Evolutionary conservation across 2,797 vertebrate genomes (phyloP), one percentile per base, ranked within the genome.

Genomic region (Lepus townsendii): DNA sequence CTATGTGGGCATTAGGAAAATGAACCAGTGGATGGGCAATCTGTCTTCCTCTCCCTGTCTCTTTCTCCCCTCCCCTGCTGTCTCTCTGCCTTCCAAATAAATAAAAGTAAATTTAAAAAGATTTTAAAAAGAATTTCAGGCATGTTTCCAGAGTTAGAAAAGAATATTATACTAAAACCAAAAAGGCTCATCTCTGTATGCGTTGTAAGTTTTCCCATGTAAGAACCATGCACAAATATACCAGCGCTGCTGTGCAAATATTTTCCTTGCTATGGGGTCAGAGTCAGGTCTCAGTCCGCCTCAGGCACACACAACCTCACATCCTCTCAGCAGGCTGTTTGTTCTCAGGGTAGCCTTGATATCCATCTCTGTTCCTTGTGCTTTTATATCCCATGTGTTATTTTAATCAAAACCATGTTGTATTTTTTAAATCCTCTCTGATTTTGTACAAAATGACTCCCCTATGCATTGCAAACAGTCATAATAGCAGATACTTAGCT

Each of bases 321-420:
- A 6, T 27, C 57, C 83, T 88, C 63, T 73, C 38, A 4, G 79
- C 4, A 3, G 75, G 24, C 78, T 38, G 5, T 87, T 57, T 80
- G 50, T 27, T 72, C 76, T 72, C 35, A 26, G 79, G 30, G 65
- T 32, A n/a, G 35, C 5, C 83, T 90, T 63, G 80, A 65, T 66
- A 75, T 30, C 76, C 3, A 22, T 72, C 90, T 94, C 89, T 80
- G 75, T 83, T 68, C 79, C 6, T 1, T 10, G 47, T 17, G n/a
- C 54, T 90, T 92, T 92, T 69, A n/a, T 52, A 52, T 38, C 26
- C n/a, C 63, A 35, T 30, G 38, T 32, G 14, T 88, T 76, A 80
- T 68, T 94, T 90, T 75, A 80, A 94, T 93, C 93, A 60, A 80
- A 95, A 52, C 80, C 57, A 50, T 22, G 57, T 76, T 95, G 80